Evolutionary conservation across 2,888 invertebrate species (phyloP).

Genomic region (Erebia aethiops): DNA sequence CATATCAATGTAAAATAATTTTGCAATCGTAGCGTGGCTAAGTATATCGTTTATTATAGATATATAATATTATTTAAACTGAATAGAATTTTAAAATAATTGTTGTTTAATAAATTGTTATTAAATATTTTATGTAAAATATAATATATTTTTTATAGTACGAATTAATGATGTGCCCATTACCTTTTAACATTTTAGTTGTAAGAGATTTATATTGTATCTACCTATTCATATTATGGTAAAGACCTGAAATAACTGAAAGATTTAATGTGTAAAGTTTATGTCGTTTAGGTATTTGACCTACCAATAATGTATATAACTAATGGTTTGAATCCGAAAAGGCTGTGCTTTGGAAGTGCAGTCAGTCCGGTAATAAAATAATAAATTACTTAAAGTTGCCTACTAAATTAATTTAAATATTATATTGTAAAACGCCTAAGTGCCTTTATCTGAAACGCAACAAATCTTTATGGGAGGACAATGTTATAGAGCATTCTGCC

Average conservation of each 20-base stretch:
- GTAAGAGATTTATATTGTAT: not conserved
- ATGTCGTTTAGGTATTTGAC: too few species aligned
- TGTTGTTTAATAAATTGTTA: conserved; percentile 1
- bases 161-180: not conserved
- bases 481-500: not conserved
- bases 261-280: too few species aligned
- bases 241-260: too few species aligned
- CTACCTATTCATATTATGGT: too few species aligned
- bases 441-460: conserved; percentile 3
- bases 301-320: too few species aligned
- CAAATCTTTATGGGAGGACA: not conserved
- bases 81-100: not conserved
- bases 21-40: not conserved
- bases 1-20: conserved; percentile 1
- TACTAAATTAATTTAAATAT: too few species aligned
- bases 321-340: too few species aligned
- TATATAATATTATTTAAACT: not conserved
- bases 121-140: conserved; percentile 1
- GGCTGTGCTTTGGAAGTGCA: too few species aligned
- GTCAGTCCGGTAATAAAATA: too few species aligned
- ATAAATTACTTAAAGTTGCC: too few species aligned
- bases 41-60: not conserved
- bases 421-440: not conserved
- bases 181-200: conserved; percentile 8
- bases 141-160: conserved; percentile 2